Conservation (phyloP, 2,113 vertebrate genomes). For the Myocastor coypus region DNA sequence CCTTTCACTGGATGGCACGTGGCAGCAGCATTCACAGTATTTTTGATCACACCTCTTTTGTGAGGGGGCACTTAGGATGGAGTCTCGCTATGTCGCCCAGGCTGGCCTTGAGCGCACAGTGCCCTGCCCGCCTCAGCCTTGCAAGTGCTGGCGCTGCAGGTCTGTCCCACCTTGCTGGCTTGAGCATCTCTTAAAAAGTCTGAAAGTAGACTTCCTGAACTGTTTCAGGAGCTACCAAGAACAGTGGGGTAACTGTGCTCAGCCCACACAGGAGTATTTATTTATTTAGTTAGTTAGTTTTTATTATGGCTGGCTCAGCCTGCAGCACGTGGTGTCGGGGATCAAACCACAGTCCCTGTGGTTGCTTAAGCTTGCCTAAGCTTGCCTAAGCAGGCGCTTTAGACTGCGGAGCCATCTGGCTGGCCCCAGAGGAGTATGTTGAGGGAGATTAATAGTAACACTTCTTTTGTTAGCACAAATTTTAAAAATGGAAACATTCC, state of each 20-base stretch:
- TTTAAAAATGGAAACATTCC: neutral
- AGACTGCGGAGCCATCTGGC: no score
- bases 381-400: no score
- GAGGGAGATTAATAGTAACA: neutral
- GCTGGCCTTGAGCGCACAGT: neutral
- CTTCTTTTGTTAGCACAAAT: neutral
- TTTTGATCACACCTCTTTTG: neutral
- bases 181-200: neutral
- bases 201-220: neutral
- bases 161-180: neutral
- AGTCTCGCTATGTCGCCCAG: neutral
- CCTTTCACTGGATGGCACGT: neutral
- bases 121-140: neutral
- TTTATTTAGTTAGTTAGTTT: no score
- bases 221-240: neutral
- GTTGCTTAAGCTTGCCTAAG: no score
- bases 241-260: neutral
- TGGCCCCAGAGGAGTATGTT: neutral
- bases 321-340: no score
- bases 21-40: neutral
- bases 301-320: no score
- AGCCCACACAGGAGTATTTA: neutral
- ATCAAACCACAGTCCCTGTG: no score
- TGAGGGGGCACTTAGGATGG: no score
- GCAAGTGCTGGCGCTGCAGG: neutral